Evolutionary conservation across 2,113 vertebrate genomes (phyloP).

Genomic region (Crypturellus undulatus): DNA sequence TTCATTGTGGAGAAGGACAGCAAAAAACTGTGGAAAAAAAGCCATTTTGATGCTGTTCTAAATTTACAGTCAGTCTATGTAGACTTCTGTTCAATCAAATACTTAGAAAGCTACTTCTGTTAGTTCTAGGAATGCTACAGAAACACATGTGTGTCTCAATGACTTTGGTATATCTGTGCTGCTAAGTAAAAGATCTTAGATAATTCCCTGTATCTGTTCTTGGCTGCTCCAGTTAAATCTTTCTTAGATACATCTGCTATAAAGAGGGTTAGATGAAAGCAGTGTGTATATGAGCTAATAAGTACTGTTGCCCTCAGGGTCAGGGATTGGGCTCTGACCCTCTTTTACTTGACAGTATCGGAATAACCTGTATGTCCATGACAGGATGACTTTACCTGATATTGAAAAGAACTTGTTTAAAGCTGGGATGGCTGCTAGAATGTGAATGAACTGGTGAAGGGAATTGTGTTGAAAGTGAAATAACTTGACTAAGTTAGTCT

Average conservation of each 20-base stretch:
- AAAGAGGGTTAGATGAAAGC: not conserved
- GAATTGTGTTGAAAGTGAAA: not conserved
- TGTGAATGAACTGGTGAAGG: not conserved
- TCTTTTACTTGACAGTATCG: not conserved
- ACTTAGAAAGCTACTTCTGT: rapidly evolving
- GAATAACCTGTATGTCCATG: rapidly evolving
- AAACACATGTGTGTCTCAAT: not conserved
- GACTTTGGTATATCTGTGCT: not conserved
- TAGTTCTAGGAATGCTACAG: not conserved
- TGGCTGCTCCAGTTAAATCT: not conserved
- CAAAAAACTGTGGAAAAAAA: not conserved
- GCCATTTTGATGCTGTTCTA: not conserved
- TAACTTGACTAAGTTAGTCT: not conserved
- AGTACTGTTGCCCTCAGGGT: not conserved
- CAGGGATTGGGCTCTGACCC: not conserved
- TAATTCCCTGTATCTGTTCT: not conserved
- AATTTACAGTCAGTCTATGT: not conserved
- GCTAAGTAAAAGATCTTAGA: not conserved
- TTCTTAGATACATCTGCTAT: not conserved
- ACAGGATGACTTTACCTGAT: not conserved
- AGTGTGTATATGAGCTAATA: not conserved
- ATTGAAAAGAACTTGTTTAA: not conserved
- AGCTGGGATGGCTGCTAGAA: not conserved
- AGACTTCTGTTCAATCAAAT: not conserved
- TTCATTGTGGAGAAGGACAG: not conserved